Evolutionary conservation across 1,140 invertebrate species (phyloP).

Genomic region (Cardiocondyla obscurior): DNA sequence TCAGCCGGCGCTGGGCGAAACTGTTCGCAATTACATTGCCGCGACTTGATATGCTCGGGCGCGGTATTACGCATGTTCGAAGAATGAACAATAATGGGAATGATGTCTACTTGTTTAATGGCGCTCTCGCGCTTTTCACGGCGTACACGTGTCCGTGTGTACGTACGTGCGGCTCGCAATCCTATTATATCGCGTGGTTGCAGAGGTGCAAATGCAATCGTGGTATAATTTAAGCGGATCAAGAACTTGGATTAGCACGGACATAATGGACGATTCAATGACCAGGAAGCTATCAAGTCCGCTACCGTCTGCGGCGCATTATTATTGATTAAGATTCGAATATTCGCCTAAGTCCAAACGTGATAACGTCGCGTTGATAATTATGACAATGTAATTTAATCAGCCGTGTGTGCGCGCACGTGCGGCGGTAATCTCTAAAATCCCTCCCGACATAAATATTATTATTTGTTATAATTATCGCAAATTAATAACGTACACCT

Average conservation of each 20-base stretch:
- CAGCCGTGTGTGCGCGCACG: background rate
- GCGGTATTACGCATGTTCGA: slow-evolving; percentile 16
- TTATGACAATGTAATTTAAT: background rate
- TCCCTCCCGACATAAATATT: background rate
- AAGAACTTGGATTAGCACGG: slow-evolving; percentile 52
- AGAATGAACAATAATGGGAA: slow-evolving; percentile 33
- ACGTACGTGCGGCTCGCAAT: slow-evolving; percentile 17
- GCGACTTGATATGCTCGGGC: background rate
- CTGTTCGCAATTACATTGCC: background rate
- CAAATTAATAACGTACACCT: background rate
- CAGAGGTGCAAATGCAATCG: slow-evolving; percentile 41
- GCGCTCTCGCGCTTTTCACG: background rate
- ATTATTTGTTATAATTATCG: background rate
- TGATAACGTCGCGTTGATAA: background rate
- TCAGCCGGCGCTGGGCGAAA: background rate
- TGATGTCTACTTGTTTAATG: slow-evolving; percentile 24
- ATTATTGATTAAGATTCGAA: slow-evolving; percentile 12
- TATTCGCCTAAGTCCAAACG: background rate
- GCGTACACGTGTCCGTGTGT: background rate
- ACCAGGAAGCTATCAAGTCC: slow-evolving; percentile 43
- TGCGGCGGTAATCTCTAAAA: background rate
- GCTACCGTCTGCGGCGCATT: background rate
- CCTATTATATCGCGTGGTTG: slow-evolving; percentile 30
- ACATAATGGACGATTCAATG: slow-evolving; percentile 49
- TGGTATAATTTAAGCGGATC: slow-evolving; percentile 54